These are phyloP conservation scores for Dolomedes plantarius DNA, from an alignment of 2,888 invertebrate genomes.

Conservation along the genomic window DNA sequence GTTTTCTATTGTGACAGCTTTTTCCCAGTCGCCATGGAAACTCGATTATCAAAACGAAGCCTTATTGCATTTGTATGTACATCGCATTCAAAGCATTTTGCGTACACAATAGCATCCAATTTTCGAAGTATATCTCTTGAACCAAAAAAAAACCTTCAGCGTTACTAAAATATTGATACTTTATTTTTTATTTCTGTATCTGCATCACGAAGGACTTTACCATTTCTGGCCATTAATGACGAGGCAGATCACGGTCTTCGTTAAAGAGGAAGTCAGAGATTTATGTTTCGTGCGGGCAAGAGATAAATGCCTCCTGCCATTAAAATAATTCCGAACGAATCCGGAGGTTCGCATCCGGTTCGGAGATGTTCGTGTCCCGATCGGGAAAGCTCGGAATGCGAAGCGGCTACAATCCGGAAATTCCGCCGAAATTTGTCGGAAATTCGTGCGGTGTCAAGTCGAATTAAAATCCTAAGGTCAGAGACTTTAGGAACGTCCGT, in stretches of 20 bases:
- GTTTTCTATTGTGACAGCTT: too few relatives aligned
- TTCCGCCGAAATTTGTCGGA: neutral
- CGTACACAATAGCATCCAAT: too few relatives aligned
- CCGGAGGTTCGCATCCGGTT: neutral
- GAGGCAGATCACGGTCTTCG: neutral
- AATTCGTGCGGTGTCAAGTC: neutral
- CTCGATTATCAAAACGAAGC: too few relatives aligned
- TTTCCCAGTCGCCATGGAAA: too few relatives aligned
- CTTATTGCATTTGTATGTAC: too few relatives aligned
- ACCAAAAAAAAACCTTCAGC: too few relatives aligned
- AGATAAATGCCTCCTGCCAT: neutral
- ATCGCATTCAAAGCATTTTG: too few relatives aligned
- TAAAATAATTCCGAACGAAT: neutral
- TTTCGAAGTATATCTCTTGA: too few relatives aligned
- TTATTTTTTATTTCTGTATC: too few relatives aligned
- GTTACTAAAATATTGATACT: too few relatives aligned
- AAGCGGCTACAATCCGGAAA: neutral
- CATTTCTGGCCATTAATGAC: too few relatives aligned
- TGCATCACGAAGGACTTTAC: too few relatives aligned
- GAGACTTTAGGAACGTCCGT: neutral
- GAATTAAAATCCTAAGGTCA: neutral
- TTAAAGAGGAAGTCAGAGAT: slow-evolving; percentile 2
- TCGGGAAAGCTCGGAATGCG: neutral
- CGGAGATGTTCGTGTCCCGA: neutral
- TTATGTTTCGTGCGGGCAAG: neutral